phyloP scores from a whole-genome alignment of 2,797 vertebrate genomes.

The Pipistrellus pygmaeus region DNA sequence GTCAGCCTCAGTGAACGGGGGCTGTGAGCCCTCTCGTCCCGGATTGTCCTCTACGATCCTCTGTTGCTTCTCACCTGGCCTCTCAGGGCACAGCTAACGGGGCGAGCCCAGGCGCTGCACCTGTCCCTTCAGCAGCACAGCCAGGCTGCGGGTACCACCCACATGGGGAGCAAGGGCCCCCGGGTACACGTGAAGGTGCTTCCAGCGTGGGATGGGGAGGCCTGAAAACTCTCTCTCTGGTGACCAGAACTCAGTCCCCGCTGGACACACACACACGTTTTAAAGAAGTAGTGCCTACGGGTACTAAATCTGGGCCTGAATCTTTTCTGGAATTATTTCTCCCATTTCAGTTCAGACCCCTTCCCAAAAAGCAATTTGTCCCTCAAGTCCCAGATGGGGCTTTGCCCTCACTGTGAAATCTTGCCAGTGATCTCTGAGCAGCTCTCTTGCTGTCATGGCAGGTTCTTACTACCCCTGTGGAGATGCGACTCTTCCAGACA shows the following conservation, averaged over 20 bases:
- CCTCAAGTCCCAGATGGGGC: background rate
- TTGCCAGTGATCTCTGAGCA: fast-evolving
- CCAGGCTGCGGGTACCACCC: background rate
- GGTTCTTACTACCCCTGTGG: background rate
- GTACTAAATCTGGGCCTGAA: background rate
- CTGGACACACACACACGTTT: fast-evolving
- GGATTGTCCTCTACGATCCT: background rate
- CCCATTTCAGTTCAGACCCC: background rate
- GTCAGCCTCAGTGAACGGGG: background rate
- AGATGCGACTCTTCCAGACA: background rate
- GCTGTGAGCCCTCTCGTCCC: fast-evolving
- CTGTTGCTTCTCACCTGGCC: background rate
- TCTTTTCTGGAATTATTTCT: background rate
- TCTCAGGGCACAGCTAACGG: background rate
- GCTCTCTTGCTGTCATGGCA: background rate
- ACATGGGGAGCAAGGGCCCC: background rate
- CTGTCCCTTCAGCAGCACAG: too few relatives aligned
- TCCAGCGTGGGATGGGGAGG: background rate
- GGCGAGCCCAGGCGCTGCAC: background rate
- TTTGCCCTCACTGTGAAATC: fast-evolving
- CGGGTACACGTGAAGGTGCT: too few relatives aligned
- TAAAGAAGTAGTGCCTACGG: background rate
- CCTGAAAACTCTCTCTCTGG: background rate
- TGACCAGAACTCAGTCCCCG: background rate
- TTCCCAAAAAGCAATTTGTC: background rate